These are phyloP conservation scores for Polydrusus tereticollis DNA, from an alignment of 2,888 invertebrate species.

Conservation along the genomic window DNA sequence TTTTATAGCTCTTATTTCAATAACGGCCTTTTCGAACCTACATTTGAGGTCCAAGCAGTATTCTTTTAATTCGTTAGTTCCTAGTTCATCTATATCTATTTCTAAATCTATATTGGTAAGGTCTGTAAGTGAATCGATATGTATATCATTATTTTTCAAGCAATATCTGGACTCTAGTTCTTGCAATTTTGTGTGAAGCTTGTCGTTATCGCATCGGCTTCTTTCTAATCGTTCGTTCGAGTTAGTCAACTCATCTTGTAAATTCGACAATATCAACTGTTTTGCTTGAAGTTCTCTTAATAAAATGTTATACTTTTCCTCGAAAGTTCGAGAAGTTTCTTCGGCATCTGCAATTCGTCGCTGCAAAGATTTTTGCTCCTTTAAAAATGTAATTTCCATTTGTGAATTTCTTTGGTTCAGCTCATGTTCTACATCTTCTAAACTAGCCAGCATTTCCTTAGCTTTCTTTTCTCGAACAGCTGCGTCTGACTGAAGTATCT, in stretches of 20 bases:
- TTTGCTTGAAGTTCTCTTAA: slow-evolving; percentile 77
- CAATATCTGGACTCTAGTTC: slow-evolving; percentile 76
- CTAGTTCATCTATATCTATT: slow-evolving; percentile 79
- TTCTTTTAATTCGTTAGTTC: slow-evolving; percentile 83
- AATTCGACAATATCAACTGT: slow-evolving; percentile 75
- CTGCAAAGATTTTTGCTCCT: slow-evolving; percentile 69
- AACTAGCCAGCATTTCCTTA: slow-evolving; percentile 81
- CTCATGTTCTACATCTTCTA: slow-evolving; percentile 84
- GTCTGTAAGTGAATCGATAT: slow-evolving; percentile 82
- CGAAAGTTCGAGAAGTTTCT: slow-evolving; percentile 76
- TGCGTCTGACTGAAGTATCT: slow-evolving; percentile 79
- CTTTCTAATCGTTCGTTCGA: slow-evolving; percentile 76
- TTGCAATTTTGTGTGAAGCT: slow-evolving; percentile 77
- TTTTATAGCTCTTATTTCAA: slow-evolving; percentile 87
- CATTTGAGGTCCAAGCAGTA: slow-evolving; percentile 83
- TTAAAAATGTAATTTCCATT: slow-evolving; percentile 78
- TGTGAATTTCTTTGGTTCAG: slow-evolving; percentile 79
- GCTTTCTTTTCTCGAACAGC: slow-evolving; percentile 80
- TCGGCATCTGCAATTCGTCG: slow-evolving; percentile 74
- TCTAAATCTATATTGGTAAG: slow-evolving; percentile 84
- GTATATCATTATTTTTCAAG: slow-evolving; percentile 73
- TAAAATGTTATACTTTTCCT: slow-evolving; percentile 75
- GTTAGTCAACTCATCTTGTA: slow-evolving; percentile 78
- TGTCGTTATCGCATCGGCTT: slow-evolving; percentile 84
- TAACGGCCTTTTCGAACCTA: slow-evolving; percentile 85